These are phyloP conservation scores for Plutomurus gul DNA, from an alignment of 1,140 invertebrate genomes.

Conservation along the genomic window DNA sequence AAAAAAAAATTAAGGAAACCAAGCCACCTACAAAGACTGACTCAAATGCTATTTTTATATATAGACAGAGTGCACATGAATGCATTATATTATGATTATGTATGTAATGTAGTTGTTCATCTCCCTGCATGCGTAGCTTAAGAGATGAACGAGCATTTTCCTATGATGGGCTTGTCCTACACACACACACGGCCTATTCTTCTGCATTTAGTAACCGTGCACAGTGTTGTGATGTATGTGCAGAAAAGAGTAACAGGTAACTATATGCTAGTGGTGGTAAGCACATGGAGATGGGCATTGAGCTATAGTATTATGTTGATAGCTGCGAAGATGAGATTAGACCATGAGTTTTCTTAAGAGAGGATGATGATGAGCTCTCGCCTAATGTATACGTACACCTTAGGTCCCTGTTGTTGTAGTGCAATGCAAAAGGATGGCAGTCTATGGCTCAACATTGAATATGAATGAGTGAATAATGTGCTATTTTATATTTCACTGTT, in stretches of 20 bases:
- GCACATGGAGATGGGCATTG: background rate
- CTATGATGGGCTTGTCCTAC: background rate
- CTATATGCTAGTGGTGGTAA: no score
- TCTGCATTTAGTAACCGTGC: background rate
- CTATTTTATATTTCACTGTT: slow-evolving; percentile 25
- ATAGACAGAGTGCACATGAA: background rate
- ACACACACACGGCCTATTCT: background rate
- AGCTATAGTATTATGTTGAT: background rate
- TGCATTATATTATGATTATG: background rate
- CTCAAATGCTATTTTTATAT: no score
- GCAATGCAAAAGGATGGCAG: background rate
- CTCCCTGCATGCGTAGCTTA: background rate
- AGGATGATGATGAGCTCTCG: slow-evolving; percentile 6
- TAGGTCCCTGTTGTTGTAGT: background rate
- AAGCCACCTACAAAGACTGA: background rate
- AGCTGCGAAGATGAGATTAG: background rate
- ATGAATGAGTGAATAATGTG: slow-evolving; percentile 23
- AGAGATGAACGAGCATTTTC: slow-evolving; percentile 4
- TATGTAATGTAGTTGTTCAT: background rate
- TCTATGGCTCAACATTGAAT: slow-evolving; percentile 7
- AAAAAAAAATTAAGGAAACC: background rate
- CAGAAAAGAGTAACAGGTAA: no score
- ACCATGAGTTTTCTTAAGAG: background rate
- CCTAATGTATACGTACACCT: no score
- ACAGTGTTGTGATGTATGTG: no score